Evolutionary conservation across 2,113 vertebrate genomes (phyloP).

Genomic region (Rhipidura dahli): DNA sequence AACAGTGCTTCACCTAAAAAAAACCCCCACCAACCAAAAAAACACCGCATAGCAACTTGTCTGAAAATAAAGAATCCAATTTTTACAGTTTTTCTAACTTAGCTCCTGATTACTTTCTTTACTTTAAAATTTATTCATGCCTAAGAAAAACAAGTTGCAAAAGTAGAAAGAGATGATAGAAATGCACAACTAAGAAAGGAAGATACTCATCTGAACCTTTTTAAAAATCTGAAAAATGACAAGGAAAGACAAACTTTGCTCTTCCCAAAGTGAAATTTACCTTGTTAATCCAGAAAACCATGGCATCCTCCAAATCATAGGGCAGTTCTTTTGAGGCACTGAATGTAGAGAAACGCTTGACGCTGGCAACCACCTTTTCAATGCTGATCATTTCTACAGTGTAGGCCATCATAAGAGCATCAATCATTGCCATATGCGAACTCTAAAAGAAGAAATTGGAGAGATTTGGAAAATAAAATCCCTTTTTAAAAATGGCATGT

Average conservation of each 20-base stretch:
- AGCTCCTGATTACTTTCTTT: not conserved
- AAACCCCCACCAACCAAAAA: accelerated
- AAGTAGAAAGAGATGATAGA: not conserved
- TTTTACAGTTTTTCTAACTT: not conserved
- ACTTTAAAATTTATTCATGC: not conserved
- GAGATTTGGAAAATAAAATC: not conserved
- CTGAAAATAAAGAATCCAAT: not conserved
- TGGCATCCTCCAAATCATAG: slow-evolving; percentile 96
- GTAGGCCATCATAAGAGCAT: slow-evolving; percentile 98
- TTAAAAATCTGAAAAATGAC: not conserved
- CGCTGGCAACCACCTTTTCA: slow-evolving; percentile 93
- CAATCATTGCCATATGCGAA: slow-evolving; percentile 96
- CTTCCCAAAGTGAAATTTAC: slow-evolving; percentile 53
- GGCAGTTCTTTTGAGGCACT: slow-evolving; percentile 98
- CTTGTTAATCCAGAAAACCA: slow-evolving; percentile 99
- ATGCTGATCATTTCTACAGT: slow-evolving; percentile 99
- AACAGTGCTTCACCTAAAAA: not conserved
- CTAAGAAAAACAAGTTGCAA: not conserved
- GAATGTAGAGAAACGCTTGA: slow-evolving; percentile 97
- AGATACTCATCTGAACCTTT: not conserved
- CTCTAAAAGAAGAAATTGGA: slow-evolving; percentile 72
- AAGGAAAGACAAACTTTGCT: not conserved
- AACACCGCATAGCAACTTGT: not conserved
- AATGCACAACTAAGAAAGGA: not conserved
- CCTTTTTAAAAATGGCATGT: accelerated